phyloP scores from a whole-genome alignment of 2,888 invertebrate genomes.

The Syrista parreyssii region DNA sequence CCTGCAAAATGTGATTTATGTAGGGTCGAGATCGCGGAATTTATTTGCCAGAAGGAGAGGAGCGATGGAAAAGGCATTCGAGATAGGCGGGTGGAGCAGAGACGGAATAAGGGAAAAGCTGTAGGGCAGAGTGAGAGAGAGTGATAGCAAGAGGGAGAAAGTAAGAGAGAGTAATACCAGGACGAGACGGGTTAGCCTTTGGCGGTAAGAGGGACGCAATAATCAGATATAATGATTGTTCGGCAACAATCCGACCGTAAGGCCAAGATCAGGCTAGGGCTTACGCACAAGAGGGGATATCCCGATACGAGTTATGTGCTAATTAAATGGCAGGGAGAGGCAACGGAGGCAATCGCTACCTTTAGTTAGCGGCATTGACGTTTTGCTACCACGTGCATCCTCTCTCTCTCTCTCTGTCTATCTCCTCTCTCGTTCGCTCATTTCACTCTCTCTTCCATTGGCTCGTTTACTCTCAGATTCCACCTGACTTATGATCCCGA shows the following conservation, averaged over 20 bases:
- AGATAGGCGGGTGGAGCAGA: neutral
- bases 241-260: conserved; percentile 1
- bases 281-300: conserved; percentile 14
- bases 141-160: neutral
- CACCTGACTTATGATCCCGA: neutral
- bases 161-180: neutral
- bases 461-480: neutral
- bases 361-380: neutral
- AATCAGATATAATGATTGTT: conserved; percentile 5
- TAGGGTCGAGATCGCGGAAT: neutral
- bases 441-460: neutral
- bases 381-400: neutral
- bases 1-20: neutral
- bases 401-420: neutral
- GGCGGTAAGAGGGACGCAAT: neutral
- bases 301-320: conserved; percentile 31
- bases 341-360: neutral
- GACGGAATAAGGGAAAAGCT: neutral
- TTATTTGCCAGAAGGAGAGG: conserved; percentile 1
- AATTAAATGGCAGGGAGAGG: conserved; percentile 31
- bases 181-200: neutral
- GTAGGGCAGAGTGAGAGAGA: neutral
- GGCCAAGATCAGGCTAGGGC: neutral
- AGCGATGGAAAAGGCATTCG: neutral
- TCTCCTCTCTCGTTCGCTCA: neutral